Percentiles rank a stretch among this genome's conserved stretches.
These are phyloP conservation scores for Trissonchulus sp. DNA, from an alignment of 2,888 invertebrate genomes.

Conservation along the genomic window DNA sequence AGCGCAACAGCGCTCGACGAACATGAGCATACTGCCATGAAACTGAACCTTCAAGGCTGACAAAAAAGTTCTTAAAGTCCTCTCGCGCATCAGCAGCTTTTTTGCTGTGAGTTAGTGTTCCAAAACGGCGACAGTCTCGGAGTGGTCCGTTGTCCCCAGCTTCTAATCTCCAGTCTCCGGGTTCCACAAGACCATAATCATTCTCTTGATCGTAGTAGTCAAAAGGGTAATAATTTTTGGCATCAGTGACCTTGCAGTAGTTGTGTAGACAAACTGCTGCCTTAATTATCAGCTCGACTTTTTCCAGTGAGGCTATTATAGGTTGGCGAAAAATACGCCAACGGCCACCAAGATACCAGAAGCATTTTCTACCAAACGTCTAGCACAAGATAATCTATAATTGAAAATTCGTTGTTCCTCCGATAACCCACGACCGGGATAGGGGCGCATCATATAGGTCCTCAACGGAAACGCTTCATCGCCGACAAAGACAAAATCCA, in stretches of 20 bases:
- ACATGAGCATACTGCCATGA: neutral
- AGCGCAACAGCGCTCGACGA: neutral
- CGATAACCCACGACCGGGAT: constrained; percentile 25
- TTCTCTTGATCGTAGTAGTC: neutral
- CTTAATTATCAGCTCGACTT: no score
- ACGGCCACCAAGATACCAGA: constrained; percentile 31
- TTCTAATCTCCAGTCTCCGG: neutral
- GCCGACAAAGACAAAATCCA: constrained; percentile 39
- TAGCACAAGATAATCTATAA: constrained; percentile 35
- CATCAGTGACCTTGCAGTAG: neutral
- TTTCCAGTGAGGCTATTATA: neutral
- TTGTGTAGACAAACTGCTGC: neutral
- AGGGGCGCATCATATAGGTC: constrained; percentile 39
- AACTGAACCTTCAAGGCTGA: neutral
- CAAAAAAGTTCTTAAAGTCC: neutral
- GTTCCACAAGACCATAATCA: neutral
- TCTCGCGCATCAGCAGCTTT: neutral
- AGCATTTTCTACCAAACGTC: constrained; percentile 34
- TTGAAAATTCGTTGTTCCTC: constrained; percentile 32
- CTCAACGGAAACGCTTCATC: constrained; percentile 43
- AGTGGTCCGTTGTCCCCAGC: neutral
- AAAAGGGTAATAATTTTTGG: neutral
- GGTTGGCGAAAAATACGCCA: neutral
- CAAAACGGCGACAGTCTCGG: neutral
- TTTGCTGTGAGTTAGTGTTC: neutral